Evolutionary conservation across 1,140 invertebrate species (phyloP), one percentile per base, ranked within the genome.

Genomic region (Penaeus chinensis): DNA sequence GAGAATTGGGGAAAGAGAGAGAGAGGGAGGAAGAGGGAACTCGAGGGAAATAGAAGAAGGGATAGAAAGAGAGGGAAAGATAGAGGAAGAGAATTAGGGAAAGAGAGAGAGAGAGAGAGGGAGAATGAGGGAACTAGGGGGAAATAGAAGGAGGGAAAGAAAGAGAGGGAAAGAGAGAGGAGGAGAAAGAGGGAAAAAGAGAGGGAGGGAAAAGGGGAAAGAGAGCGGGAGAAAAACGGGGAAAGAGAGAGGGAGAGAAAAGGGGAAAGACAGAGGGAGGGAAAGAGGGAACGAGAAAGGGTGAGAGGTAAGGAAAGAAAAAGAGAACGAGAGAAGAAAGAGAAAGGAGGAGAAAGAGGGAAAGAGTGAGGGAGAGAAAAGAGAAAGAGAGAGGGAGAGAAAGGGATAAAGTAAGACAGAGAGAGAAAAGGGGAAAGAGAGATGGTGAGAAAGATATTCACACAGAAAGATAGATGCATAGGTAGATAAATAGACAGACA

Each of bases 391-490:
- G 78, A 80, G 79, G 27, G 24, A 18, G 80, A 82, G 76, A 42
- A 32, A 78, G 37, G 60, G 37, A 78, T 24, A 47, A 37, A 78
- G 76, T 20, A 24, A 78, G 76, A 47, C 27, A 78, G 76, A 47
- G 76, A 78, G 76, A 78, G 76, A 78, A 37, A 47, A 60, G 42
- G 76, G 61, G 37, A 78, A 37, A 78, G 76, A 78, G 76, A 47
- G 76, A 78, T 42, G 61, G 76, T 24, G 8, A 78, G 32, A 32
- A 32, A 32, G 32, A 32, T 0, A 32, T 32, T 32, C 32, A 32
- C 32, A 32, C 32, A 32, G 32, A 32, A 32, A 32, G 2, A 32
- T 32, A 32, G 32, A 32, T 32, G 2, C 1, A 32, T 32, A 32
- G 32, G 2, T 32, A 32, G 32, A 32, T 32, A 32, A 2, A 32